Evolutionary conservation across 2,888 invertebrate species (phyloP).

Genomic region (Amphiduros pacificus): DNA sequence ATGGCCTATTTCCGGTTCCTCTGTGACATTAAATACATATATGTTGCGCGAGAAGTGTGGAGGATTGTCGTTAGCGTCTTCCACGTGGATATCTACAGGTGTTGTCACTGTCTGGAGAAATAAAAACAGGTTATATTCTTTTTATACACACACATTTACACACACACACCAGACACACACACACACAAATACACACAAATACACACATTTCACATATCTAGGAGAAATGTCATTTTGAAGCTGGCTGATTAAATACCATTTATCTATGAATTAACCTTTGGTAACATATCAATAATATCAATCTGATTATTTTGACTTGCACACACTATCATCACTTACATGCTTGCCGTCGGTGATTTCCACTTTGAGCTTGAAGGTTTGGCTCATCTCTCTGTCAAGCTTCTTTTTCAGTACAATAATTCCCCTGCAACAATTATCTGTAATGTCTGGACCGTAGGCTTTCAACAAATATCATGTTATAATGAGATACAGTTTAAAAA

Average conservation of each 20-base stretch:
- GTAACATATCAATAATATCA: neutral
- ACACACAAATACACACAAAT: neutral
- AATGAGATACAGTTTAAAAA: no score
- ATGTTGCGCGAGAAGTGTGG: slow-evolving; percentile 27
- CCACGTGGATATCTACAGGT: slow-evolving; percentile 21
- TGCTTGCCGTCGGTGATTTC: slow-evolving; percentile 27
- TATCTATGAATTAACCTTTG: neutral
- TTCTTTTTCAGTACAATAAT: slow-evolving; percentile 19
- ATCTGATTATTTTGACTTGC: neutral
- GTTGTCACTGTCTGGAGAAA: slow-evolving; percentile 22
- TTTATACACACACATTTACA: neutral
- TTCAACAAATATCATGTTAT: no score
- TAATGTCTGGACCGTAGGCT: no score
- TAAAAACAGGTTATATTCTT: neutral
- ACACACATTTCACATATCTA: no score
- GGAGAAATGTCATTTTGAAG: no score
- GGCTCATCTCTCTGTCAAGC: slow-evolving; percentile 26
- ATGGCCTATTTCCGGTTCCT: slow-evolving; percentile 21
- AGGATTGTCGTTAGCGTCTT: slow-evolving; percentile 32
- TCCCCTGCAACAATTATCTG: no score
- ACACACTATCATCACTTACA: no score
- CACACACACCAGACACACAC: neutral
- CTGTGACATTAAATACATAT: slow-evolving; percentile 25
- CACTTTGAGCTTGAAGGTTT: slow-evolving; percentile 15
- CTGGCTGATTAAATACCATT: no score